Evolutionary conservation across 2,113 vertebrate species (phyloP), one percentile per base, ranked within the genome.

Genomic region (Oxyruncus cristatus): DNA sequence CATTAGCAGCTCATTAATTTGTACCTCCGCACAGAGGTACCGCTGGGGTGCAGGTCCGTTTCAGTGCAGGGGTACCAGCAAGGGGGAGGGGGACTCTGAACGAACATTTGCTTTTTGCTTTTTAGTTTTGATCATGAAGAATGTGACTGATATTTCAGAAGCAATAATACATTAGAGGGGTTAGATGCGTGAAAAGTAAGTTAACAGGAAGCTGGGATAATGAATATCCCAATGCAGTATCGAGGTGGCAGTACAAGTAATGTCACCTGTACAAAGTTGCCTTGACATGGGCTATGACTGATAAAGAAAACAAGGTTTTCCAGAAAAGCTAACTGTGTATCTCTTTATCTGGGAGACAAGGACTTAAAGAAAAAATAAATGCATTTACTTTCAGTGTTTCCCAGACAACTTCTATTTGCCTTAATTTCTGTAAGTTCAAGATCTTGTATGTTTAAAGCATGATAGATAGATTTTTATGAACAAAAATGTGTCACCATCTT

Each of bases 1-100:
- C 84, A 90, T 95, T 96, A 95, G 58, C 63, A 83, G 84, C 70
- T 96, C 93, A 72, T 95, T 89, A 92, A 93, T 96, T 95, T 76
- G 35, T 56, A 86, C 68, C 50, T 71, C 46, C 59, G 20, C 12
- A 14, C 39, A 52, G 61, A 80, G 75, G 52, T 74, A 72, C 83
- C 30, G 59, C 75, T 78, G 75, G 77, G 72, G 71, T 70, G 41
- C 6, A 0, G 39, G 67, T 77, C 90, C 63, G 5, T 85, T 58
- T 55, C 49, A 3, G 58, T 59, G 42, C 39, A 30, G 63, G 42
- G 72, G 27, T 58, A 83, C 42, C 82, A 68, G 33, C 37, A 61
- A 76, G 71, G 56, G 49, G 74, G 65, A 58, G 42, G 44, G 55
- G 28, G 22, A 2, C 46, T 62, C 49, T 19, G 26, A 82, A 46